A percentile compares a stretch with the other conserved stretches of the same genome.
Evolutionary conservation across 2,888 invertebrate genomes (phyloP).

Genomic region (Coelinius sp.): DNA sequence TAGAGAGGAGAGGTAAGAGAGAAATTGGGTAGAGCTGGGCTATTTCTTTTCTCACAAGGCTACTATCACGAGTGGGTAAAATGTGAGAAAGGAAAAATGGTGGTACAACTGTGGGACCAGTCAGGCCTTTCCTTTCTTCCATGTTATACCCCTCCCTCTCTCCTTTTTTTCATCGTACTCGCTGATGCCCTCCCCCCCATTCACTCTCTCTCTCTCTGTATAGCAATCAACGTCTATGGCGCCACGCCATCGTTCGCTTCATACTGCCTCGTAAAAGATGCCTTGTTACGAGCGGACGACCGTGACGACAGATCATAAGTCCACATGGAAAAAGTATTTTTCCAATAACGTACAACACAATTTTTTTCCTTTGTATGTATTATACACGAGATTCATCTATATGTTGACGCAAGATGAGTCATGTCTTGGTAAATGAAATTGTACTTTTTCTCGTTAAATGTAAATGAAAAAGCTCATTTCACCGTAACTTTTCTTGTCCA

Average conservation of each 20-base stretch:
- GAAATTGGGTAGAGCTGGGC: slow-evolving; percentile 16
- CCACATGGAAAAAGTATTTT: slow-evolving; percentile 34
- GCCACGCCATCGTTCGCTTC: slow-evolving; percentile 60
- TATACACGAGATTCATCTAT: not conserved
- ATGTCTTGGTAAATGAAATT: not conserved
- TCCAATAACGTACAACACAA: slow-evolving; percentile 8
- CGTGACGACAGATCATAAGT: slow-evolving; percentile 62
- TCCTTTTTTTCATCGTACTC: slow-evolving; percentile 40
- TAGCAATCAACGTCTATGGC: slow-evolving; percentile 64
- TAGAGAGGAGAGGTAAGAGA: not conserved
- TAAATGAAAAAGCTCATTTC: slow-evolving; percentile 5
- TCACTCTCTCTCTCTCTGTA: too few relatives aligned
- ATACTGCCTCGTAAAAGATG: slow-evolving; percentile 63
- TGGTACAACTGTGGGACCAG: not conserved
- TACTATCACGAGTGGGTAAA: slow-evolving; percentile 5
- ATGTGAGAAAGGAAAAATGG: not conserved
- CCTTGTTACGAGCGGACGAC: slow-evolving; percentile 60
- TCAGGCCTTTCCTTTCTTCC: not conserved
- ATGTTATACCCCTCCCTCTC: slow-evolving; percentile 3
- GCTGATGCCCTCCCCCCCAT: too few relatives aligned
- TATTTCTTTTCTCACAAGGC: slow-evolving; percentile 14
- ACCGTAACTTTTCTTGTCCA: not conserved
- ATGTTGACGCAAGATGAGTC: not conserved
- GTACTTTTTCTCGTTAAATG: slow-evolving; percentile 27
- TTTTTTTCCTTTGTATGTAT: slow-evolving; percentile 11